Conservation (phyloP, 2,113 vertebrate genomes). For the Daphoenositta chrysoptera region DNA sequence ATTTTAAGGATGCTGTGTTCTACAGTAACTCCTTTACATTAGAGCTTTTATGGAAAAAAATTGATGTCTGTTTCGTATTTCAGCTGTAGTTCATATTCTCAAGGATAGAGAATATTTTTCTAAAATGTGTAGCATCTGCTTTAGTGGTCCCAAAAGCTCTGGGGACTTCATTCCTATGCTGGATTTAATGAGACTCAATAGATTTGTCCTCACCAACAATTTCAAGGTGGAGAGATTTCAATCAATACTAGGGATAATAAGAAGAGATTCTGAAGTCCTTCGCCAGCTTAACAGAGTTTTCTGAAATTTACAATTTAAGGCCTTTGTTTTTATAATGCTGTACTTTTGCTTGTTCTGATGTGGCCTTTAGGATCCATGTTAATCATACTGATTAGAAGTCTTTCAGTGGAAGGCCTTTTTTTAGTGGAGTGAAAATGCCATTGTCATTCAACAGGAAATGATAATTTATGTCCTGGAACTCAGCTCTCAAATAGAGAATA, state of each 20-base stretch:
- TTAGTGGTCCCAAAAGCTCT: constrained; percentile 40
- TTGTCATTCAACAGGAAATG: not conserved
- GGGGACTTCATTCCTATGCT: constrained; percentile 42
- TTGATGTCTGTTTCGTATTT: constrained; percentile 18
- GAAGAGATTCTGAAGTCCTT: constrained; percentile 29
- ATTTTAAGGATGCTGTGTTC: not conserved
- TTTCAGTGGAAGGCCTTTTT: not conserved
- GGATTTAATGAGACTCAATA: constrained; percentile 63
- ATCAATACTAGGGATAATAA: constrained; percentile 65
- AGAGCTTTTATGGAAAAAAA: not conserved
- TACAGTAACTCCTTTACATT: not conserved
- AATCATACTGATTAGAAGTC: constrained; percentile 5
- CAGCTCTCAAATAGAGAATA: not conserved
- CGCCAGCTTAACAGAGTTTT: constrained; percentile 11
- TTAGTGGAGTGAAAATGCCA: not conserved
- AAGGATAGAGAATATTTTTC: constrained; percentile 39
- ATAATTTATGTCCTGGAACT: not conserved
- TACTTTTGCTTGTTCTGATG: not conserved
- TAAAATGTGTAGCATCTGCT: constrained; percentile 44
- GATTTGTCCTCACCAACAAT: constrained; percentile 60
- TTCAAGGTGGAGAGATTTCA: constrained; percentile 63
- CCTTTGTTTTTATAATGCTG: constrained; percentile 41
- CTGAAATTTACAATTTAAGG: constrained; percentile 44
- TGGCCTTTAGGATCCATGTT: not conserved
- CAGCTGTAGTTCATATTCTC: constrained; percentile 25